Evolutionary conservation across 1,140 invertebrate genomes (phyloP).

Genomic region (Zaprionus africanus): DNA sequence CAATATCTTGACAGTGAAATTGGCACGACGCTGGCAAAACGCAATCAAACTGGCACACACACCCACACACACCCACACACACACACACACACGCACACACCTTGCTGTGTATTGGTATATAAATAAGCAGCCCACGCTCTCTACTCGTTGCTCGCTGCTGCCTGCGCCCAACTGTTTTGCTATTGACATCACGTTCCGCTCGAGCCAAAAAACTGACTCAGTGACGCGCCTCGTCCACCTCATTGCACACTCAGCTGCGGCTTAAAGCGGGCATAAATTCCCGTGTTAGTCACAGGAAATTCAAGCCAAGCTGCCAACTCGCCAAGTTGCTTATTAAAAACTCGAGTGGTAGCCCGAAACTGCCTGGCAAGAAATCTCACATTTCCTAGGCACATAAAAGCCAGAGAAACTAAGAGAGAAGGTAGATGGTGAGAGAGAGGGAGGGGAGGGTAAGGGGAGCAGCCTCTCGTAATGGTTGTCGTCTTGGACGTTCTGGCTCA

Average conservation of each 20-base stretch:
- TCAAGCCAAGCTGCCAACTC: constrained; percentile 53
- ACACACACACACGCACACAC: constrained; percentile 16
- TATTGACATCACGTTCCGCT: constrained; percentile 77
- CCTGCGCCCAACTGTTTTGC: constrained; percentile 65
- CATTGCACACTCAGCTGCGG: constrained; percentile 34
- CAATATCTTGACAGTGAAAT: constrained; percentile 84
- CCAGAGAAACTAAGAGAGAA: background rate
- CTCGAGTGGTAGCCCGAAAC: constrained; percentile 26
- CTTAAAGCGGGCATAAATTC: constrained; percentile 52
- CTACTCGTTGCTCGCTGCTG: constrained; percentile 4
- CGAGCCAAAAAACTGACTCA: constrained; percentile 42
- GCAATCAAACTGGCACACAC: constrained; percentile 60
- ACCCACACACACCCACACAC: constrained; percentile 16
- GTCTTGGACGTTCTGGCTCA: constrained; percentile 54
- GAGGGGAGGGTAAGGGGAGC: background rate
- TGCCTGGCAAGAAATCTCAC: constrained; percentile 54
- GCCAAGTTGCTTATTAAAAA: constrained; percentile 55
- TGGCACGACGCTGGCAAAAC: constrained; percentile 77
- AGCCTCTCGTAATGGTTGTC: constrained; percentile 48
- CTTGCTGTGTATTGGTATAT: constrained; percentile 37
- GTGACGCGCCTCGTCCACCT: constrained; percentile 11
- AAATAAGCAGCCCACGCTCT: constrained; percentile 39
- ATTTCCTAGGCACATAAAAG: constrained; percentile 74
- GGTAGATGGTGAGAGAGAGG: background rate
- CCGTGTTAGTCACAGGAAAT: constrained; percentile 68